Evolutionary conservation across 2,797 vertebrate genomes (phyloP), one percentile per base, ranked within the genome.

Genomic region (Karalla daura): DNA sequence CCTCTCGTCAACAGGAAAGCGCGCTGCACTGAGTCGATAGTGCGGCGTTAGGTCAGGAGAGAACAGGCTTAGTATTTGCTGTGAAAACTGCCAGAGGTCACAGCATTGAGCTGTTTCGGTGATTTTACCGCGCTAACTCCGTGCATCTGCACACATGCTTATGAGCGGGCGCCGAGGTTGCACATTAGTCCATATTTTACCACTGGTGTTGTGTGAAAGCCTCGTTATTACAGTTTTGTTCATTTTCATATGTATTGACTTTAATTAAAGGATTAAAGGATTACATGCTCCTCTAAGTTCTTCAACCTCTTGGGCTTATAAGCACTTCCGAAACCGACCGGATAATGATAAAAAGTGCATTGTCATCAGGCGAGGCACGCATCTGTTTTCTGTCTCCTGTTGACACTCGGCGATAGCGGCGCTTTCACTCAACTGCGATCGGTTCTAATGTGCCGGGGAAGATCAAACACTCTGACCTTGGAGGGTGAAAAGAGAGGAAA

Each of bases 221-320:
- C 54, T 52, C 32, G 39, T 68, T 63, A 66, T 75, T 41, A 44
- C 45, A 69, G 35, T 80, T 75, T 75, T 78, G 27, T 63, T 70
- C 46, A 52, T 69, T 80, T 84, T 77, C 20, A 66, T 76, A 58
- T 63, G 53, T 82, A 85, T 81, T 80, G 71, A 75, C 73, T 86
- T 84, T 86, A 90, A 90, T 89, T 88, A 89, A 86, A 76, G 78
- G 84, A 78, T 91, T 87, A 90, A 74, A 83, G 84, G 87, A 87
- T 89, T 90, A 86, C 64, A 74, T 65, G 58, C 52, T 64, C 56
- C 54, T 80, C 70, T 78, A 65, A 81, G 78, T 79, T 79, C 43
- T 28, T 79, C 60, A 76, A 60, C 70, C 76, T 86, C 83, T 55
- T 14, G 40, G 74, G 71, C 52, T 74, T 58, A 55, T 53, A 78